Evolutionary conservation across 2,797 vertebrate species (phyloP).

Genomic region (Enteromius afrohamiltoni): DNA sequence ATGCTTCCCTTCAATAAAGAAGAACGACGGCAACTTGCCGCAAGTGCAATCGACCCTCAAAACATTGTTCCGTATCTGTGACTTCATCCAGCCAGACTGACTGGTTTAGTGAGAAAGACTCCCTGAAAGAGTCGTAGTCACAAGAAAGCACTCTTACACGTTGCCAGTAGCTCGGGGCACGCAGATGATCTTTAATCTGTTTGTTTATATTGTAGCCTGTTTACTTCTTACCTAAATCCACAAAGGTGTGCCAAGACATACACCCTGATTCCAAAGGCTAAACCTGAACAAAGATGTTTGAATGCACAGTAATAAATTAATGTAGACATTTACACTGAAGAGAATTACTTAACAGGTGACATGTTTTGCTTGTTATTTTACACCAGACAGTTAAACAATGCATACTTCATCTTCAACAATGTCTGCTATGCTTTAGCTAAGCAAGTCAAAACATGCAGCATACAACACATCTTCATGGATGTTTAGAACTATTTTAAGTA

Average conservation of each 20-base stretch:
- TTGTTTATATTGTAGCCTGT: constrained; percentile 8
- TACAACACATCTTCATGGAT: background rate
- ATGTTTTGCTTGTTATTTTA: constrained; percentile 16
- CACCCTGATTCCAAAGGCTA: constrained; percentile 6
- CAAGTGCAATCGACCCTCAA: constrained; percentile 2
- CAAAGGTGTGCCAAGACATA: constrained; percentile 34
- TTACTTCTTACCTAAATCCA: constrained; percentile 27
- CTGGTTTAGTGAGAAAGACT: constrained; percentile 29
- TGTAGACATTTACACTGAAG: background rate
- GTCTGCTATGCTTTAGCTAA: background rate
- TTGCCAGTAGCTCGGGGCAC: background rate
- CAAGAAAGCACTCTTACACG: background rate
- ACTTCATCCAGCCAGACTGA: constrained; percentile 22
- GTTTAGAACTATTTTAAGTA: background rate
- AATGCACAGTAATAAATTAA: background rate
- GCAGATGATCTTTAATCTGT: constrained; percentile 3
- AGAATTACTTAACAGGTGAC: background rate
- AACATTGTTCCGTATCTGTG: constrained; percentile 9
- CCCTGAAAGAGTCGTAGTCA: background rate
- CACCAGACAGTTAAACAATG: background rate
- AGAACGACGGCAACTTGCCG: background rate
- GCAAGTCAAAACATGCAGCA: background rate
- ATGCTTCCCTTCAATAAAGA: constrained; percentile 28
- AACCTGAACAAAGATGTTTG: constrained; percentile 10
- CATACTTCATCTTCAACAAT: background rate